Evolutionary conservation across 2,888 invertebrate genomes (phyloP).

Genomic region (Agrochola lota): DNA sequence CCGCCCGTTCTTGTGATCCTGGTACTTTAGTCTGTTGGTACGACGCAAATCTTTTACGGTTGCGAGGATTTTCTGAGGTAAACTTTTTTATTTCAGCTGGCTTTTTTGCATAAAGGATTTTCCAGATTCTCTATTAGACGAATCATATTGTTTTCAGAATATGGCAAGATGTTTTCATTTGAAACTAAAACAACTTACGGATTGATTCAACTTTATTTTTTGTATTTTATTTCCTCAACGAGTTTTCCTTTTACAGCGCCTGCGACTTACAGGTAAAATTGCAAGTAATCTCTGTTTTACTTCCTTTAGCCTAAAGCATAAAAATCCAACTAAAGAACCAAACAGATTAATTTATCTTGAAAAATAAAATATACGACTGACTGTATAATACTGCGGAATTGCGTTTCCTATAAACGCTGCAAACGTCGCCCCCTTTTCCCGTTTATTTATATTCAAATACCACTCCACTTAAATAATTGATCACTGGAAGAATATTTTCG

Average conservation of each 20-base stretch:
- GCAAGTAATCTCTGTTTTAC: slow-evolving; percentile 7
- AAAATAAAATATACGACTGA: too few species aligned
- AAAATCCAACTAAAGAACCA: slow-evolving; percentile 1
- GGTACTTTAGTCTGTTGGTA: slow-evolving; percentile 58
- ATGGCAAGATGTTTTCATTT: not conserved
- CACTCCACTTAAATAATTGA: slow-evolving; percentile 48
- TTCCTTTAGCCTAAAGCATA: slow-evolving; percentile 11
- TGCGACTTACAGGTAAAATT: slow-evolving; percentile 13
- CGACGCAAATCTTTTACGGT: slow-evolving; percentile 32
- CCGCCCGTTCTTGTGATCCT: slow-evolving; percentile 67
- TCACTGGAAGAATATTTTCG: slow-evolving; percentile 45
- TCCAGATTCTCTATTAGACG: not conserved
- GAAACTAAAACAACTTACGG: not conserved
- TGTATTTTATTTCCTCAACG: not conserved
- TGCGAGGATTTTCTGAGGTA: slow-evolving; percentile 29
- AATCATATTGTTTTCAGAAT: slow-evolving; percentile 9
- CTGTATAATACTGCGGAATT: slow-evolving; percentile 3
- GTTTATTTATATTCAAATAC: slow-evolving; percentile 45
- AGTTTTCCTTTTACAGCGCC: slow-evolving; percentile 4
- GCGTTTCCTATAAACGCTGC: slow-evolving; percentile 17
- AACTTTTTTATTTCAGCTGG: slow-evolving; percentile 29
- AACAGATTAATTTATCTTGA: slow-evolving; percentile 16
- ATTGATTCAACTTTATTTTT: slow-evolving; percentile 3
- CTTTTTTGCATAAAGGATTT: slow-evolving; percentile 35
- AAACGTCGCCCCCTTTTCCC: slow-evolving; percentile 24